Base-by-base conservation (phyloP, 2,888 invertebrate species). In the Tenthredo livida region DNA sequence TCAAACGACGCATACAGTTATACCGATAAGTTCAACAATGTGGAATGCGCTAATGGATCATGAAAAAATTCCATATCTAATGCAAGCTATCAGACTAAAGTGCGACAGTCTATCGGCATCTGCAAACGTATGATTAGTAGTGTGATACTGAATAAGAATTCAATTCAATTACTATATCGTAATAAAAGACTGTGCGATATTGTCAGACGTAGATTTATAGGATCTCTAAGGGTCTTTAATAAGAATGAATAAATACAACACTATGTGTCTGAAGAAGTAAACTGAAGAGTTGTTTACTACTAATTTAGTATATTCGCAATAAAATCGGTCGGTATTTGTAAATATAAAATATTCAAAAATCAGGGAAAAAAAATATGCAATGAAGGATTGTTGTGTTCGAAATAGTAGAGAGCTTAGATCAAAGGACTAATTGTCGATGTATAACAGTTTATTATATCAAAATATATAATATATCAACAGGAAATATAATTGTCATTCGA, bases 1-100 rank as follows among this genome's bases (percentile, higher is more conserved):
- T 43, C 93, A 94, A 85, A 85, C 88, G 43, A 95, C 95, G n/a
- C 94, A 94, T 89, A 93, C 93, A 0, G 94, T 95, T 0, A 94
- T 96, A 1, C 93, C 95, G 0, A 90, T 97, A 77, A 94, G 95
- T 89, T 88, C 93, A 17, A 90, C 89, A 65, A 93, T 93, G 85
- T 97, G 96, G 96, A 88, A 93, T 7, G 90, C 90, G 2, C 91
- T 96, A 7, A 93, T 94, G 0, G 93, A 94, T 67, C 94, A 94
- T 88, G 96, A 96, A 91, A 95, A 95, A 88, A 95, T 95, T 86
- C 95, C 96, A 0, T 96, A 95, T 90, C 91, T 97, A 54, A 95
- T 96, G 94, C 94, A 95, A 67, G 94, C 95, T 91, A 93, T 96
- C 92, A 91, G 94, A 93, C 83, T 94, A 92, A 93, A 94, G 94